Evolutionary conservation across 2,113 vertebrate genomes (phyloP).

Genomic region (Sebastes fasciatus): DNA sequence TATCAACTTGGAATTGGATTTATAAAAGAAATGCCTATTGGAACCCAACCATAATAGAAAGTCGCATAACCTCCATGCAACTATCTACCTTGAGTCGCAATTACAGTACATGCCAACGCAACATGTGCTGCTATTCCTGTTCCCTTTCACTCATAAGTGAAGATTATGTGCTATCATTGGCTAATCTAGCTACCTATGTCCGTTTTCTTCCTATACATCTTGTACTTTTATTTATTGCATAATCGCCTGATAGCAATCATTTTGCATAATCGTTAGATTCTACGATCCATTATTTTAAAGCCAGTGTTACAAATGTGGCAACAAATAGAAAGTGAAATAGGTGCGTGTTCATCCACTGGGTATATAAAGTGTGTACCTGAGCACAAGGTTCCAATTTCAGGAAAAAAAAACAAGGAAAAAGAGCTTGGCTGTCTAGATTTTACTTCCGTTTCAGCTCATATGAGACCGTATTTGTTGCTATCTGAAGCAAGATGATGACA

Average conservation of each 20-base stretch:
- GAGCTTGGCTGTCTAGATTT: background rate
- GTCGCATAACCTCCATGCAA: background rate
- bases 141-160: background rate
- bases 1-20: background rate
- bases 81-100: background rate
- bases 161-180: background rate
- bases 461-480: too few relatives aligned
- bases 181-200: background rate
- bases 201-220: conserved; percentile 20
- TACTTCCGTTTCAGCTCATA: too few relatives aligned
- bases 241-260: background rate
- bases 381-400: background rate
- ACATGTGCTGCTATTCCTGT: background rate
- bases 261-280: background rate
- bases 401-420: background rate
- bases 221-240: background rate
- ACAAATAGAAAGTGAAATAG: background rate
- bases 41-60: background rate
- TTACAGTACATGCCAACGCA: background rate
- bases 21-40: background rate
- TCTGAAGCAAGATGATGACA: too few relatives aligned
- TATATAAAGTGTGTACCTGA: background rate
- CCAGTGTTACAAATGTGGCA: background rate
- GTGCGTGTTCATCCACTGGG: background rate
- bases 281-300: background rate